Percentiles rank a stretch among this genome's conserved stretches.
Evolutionary conservation across 1,140 invertebrate genomes (phyloP).

Genomic region (Gryon sp.): DNA sequence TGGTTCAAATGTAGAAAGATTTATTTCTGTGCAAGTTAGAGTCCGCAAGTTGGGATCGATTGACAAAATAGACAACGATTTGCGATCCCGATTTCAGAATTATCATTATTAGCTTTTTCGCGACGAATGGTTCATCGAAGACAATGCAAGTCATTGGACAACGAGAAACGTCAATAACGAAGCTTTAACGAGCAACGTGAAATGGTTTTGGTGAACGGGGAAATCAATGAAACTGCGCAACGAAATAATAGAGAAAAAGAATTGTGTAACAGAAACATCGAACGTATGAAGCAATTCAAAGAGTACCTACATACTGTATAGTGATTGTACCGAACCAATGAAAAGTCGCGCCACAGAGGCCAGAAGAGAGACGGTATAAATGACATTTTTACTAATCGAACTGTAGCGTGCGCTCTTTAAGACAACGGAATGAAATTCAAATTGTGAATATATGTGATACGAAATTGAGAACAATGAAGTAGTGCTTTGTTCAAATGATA

Average conservation of each 20-base stretch:
- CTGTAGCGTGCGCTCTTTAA: conserved; percentile 40
- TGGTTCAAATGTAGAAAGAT: no score
- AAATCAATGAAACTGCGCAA: conserved; percentile 58
- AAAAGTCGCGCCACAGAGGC: conserved; percentile 46
- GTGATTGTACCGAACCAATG: conserved; percentile 47
- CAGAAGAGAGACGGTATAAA: conserved; percentile 47
- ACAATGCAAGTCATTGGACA: conserved; percentile 39
- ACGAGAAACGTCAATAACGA: conserved; percentile 49
- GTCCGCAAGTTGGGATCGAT: no score
- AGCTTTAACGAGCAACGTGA: conserved; percentile 38
- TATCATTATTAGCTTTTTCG: conserved; percentile 39
- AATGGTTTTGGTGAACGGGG: conserved; percentile 28
- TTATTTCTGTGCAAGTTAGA: no score
- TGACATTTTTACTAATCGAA: conserved; percentile 53
- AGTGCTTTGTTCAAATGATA: conserved; percentile 22
- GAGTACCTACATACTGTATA: conserved; percentile 66
- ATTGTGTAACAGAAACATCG: conserved; percentile 53
- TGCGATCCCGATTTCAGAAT: conserved; percentile 13
- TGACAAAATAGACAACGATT: conserved; percentile 27
- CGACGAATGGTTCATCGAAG: conserved; percentile 37
- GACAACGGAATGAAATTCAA: conserved; percentile 16
- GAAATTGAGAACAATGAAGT: conserved; percentile 20
- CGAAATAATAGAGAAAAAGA: conserved; percentile 57
- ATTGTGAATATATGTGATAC: conserved; percentile 52
- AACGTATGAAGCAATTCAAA: conserved; percentile 67